Base-by-base conservation (phyloP, 2,113 vertebrate species). In the Zosterops japonicus region DNA sequence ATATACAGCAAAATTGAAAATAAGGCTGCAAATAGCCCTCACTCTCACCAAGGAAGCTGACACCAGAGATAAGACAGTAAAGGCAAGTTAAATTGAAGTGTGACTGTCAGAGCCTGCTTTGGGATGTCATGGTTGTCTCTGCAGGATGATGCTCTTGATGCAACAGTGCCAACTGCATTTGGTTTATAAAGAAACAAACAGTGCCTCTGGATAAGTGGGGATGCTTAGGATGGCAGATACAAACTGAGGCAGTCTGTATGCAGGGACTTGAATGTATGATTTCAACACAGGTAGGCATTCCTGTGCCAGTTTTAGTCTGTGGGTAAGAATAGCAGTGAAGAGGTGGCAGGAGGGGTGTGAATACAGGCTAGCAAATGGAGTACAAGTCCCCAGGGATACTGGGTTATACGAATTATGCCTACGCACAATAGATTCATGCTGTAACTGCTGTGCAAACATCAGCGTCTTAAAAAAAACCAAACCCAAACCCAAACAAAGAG, bases 321-420 rank as follows among this genome's bases (percentile, higher is more conserved):
- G 50, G 55, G 29, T 90, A 93, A 93, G 85, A 93, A 93, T 33
- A 95, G 83, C 60, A 81, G 35, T 71, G 89, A 91, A 67, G 86
- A 94, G 89, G 86, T 92, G 89, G 89, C 64, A 71, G 83, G 61
- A 89, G 36, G 56, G 49, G 52, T 74, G 77, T 90, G 89, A 92
- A 71, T 87, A 55, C 35, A 46, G 68, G 36, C 41, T 91, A 64
- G 86, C 64, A 92, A 77, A 21, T 1, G 2, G 72, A 92, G 76
- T 67, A 71, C 72, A 59, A 53, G 53, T 53, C 80, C 71, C 28
- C 2, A 2, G 84, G 90, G 89, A 63, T 35, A 41, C 49, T 33
- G 79, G 11, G 59, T 76, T 92, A 47, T 1, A 3, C 31, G 49
- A 80, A 71, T 87, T 91, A 52, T 92, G 80, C 72, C 77, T 89